Conservation (phyloP, 2,888 invertebrate species). For the Autographa pulchrina region DNA sequence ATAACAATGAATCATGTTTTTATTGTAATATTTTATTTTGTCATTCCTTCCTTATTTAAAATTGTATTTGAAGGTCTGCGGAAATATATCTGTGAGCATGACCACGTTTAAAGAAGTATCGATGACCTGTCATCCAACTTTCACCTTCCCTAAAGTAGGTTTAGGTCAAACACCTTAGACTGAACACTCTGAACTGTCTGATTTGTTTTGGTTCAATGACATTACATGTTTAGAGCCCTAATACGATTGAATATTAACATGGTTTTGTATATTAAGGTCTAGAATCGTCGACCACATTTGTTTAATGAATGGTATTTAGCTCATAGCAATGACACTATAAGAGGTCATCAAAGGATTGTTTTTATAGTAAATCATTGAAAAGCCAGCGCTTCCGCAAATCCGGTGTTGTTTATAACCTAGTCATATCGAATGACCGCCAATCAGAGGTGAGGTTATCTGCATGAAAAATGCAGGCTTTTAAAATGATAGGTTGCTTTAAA, state of each 20-base stretch:
- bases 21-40: slow-evolving; percentile 1
- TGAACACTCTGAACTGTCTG: slow-evolving; percentile 1
- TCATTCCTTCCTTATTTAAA: slow-evolving; percentile 8
- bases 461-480: neutral
- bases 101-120: neutral
- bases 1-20: neutral
- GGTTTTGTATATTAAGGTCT: neutral
- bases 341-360: neutral
- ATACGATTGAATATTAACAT: slow-evolving; percentile 4
- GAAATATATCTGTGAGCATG: neutral
- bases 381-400: neutral
- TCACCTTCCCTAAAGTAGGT: slow-evolving; percentile 6
- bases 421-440: neutral
- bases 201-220: neutral
- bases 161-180: slow-evolving; percentile 2
- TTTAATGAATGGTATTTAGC: neutral
- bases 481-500: neutral
- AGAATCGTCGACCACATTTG: neutral
- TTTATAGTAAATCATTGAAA: slow-evolving; percentile 3
- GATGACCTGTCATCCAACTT: neutral
- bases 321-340: slow-evolving; percentile 4
- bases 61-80: neutral
- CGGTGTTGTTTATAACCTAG: neutral
- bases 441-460: neutral
- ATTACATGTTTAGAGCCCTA: neutral